These are phyloP conservation scores for Xiphorhynchus elegans DNA, from an alignment of 2,113 vertebrate species.

Conservation along the genomic window DNA sequence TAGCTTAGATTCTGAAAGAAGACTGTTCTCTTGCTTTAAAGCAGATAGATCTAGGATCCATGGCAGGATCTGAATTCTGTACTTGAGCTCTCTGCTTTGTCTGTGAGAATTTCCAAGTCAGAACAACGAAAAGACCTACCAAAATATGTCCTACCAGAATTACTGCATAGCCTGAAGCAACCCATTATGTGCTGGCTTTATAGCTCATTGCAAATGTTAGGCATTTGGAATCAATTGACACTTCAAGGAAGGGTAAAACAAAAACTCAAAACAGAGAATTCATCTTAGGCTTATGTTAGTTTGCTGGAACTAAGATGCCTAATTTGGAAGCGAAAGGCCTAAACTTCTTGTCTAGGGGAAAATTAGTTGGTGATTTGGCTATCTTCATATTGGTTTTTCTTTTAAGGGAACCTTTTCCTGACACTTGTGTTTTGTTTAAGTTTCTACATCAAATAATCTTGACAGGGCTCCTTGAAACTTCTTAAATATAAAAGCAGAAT, in stretches of 20 bases:
- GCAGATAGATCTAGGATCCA: background rate
- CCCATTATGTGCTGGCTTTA: background rate
- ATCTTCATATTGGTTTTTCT: background rate
- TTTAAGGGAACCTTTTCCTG: background rate
- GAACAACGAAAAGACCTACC: background rate
- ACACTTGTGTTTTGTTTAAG: background rate
- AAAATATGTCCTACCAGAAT: background rate
- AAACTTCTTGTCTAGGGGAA: background rate
- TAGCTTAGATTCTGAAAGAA: background rate
- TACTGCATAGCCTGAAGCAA: background rate
- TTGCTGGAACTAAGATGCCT: background rate
- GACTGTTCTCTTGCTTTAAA: background rate
- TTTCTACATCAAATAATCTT: background rate
- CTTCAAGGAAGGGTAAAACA: background rate
- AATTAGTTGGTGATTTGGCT: background rate
- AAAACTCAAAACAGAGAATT: background rate
- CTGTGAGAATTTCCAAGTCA: background rate
- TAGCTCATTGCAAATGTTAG: background rate
- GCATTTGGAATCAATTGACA: background rate
- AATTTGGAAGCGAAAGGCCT: background rate
- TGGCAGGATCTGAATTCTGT: background rate
- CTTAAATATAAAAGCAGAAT: background rate
- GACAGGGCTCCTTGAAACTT: background rate
- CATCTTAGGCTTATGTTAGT: background rate
- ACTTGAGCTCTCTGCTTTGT: background rate